Conservation (phyloP, 2,888 invertebrate genomes). For the Acronicta psi region DNA sequence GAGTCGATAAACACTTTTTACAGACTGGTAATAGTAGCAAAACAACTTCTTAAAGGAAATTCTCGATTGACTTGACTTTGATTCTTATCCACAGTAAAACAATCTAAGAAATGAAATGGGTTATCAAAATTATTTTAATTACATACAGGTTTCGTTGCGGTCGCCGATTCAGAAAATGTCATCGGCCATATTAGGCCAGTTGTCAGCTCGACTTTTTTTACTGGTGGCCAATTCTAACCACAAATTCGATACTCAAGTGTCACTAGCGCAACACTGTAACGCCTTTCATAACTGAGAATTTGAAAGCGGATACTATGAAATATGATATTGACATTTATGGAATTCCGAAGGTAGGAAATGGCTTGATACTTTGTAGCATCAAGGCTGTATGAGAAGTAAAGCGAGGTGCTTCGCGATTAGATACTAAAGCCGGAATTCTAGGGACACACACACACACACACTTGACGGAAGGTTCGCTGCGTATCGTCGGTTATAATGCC, state of each 20-base stretch:
- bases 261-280: conserved; percentile 60
- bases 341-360: conserved; percentile 30
- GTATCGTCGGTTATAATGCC: no score
- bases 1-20: no score
- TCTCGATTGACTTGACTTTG: no score
- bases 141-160: conserved; percentile 63
- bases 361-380: conserved; percentile 3
- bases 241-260: conserved; percentile 69
- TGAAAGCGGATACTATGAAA: conserved; percentile 53
- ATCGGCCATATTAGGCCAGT: conserved; percentile 56
- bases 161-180: conserved; percentile 59
- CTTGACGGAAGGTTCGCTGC: no score
- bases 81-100: conserved; percentile 31
- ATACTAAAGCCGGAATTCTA: background rate
- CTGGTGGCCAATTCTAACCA: conserved; percentile 65
- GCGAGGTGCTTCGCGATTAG: no score
- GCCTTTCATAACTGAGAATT: conserved; percentile 56
- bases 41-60: no score
- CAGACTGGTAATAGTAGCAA: no score
- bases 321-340: conserved; percentile 48
- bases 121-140: conserved; percentile 62
- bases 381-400: background rate
- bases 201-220: conserved; percentile 52
- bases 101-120: conserved; percentile 48
- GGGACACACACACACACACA: no score